These are phyloP conservation scores for Zhuqinia jingwanae DNA, from an alignment of 2,888 invertebrate genomes.

Conservation along the genomic window DNA sequence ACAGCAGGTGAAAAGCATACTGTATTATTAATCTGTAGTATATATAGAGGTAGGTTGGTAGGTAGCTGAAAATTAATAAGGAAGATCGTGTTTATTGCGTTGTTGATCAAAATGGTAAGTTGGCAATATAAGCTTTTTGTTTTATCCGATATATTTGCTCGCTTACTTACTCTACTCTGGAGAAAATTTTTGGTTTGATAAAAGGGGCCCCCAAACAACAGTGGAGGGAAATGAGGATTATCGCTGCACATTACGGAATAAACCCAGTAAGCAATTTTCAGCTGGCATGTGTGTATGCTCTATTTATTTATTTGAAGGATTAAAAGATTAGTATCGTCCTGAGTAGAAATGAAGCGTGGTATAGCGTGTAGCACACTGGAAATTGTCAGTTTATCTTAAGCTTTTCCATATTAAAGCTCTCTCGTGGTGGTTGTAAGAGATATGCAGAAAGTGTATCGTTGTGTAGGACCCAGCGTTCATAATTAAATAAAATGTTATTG, in stretches of 20 bases:
- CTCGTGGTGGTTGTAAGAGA: conserved; percentile 59
- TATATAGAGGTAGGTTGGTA: no score
- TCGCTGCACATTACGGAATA: neutral
- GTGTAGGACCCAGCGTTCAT: conserved; percentile 47
- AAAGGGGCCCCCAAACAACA: neutral
- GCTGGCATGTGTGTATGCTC: conserved; percentile 51
- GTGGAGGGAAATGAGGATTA: neutral
- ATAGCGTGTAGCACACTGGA: no score
- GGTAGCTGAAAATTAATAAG: no score
- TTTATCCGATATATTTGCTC: no score
- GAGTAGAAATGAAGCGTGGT: no score
- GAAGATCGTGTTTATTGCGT: no score
- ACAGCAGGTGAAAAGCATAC: conserved; percentile 41
- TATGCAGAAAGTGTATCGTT: no score
- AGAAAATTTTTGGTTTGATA: neutral
- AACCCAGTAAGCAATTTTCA: conserved; percentile 46
- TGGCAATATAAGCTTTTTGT: no score
- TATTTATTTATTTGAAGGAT: conserved; percentile 61
- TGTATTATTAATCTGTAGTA: no score
- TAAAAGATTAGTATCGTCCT: conserved; percentile 56
- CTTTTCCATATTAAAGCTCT: conserved; percentile 25
- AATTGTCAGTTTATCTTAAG: conserved; percentile 55
- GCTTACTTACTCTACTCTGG: no score
- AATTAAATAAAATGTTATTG: conserved; percentile 53
- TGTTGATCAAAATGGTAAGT: no score